A percentile compares a stretch with the other conserved stretches of the same genome.
phyloP scores from a whole-genome alignment of 2,113 vertebrate species.

The Gavia stellata region DNA sequence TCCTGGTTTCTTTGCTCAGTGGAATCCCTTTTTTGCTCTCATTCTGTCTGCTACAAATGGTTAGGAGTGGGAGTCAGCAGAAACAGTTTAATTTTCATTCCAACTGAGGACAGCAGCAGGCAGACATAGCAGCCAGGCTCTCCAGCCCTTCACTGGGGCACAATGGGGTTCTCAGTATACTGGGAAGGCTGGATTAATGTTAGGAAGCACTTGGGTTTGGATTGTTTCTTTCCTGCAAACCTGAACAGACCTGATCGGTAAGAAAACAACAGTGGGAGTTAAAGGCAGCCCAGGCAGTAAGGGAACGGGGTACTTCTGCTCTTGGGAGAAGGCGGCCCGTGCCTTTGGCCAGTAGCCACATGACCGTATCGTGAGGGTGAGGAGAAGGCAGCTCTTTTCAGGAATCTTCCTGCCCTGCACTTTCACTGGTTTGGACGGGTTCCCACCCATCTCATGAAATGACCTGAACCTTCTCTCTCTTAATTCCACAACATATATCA shows the following conservation, averaged over 20 bases:
- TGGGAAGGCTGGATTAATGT: background rate
- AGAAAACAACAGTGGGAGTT: background rate
- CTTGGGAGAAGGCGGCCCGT: background rate
- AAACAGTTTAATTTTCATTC: background rate
- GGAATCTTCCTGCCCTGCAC: background rate
- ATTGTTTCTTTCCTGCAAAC: background rate
- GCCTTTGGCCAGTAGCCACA: background rate
- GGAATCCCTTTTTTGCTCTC: conserved; percentile 40
- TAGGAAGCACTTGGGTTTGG: background rate
- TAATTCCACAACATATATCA: background rate
- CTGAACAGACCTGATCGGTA: background rate
- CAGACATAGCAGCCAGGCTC: background rate
- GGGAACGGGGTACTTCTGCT: background rate
- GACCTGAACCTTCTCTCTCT: background rate
- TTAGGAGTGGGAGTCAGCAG: conserved; percentile 27
- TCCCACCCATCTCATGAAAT: background rate
- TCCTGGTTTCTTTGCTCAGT: background rate
- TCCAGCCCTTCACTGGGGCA: background rate
- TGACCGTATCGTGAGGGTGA: background rate
- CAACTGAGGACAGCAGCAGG: background rate
- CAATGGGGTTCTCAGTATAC: background rate
- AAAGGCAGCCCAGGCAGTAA: background rate
- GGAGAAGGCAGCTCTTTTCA: background rate
- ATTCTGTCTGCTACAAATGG: conserved; percentile 27
- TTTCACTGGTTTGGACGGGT: rapidly evolving